A percentile compares a stretch with the other conserved stretches of the same genome.
phyloP scores from a whole-genome alignment of 64 coral and sea anemone species.

The Actinia equina region DNA sequence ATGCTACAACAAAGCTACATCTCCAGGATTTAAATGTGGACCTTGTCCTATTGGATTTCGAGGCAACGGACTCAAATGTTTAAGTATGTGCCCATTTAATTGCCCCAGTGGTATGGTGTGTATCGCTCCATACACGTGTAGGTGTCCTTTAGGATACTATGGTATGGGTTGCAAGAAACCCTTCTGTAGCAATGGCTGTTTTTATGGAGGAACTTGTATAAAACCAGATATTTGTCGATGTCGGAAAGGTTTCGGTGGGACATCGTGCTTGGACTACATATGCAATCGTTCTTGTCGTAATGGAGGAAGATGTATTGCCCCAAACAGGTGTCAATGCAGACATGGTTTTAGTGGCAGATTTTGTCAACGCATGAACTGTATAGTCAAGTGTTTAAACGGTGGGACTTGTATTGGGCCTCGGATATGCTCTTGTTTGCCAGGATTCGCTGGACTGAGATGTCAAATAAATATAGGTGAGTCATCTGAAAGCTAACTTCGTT shows the following conservation, averaged over 20 bases:
- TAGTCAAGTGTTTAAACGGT: constrained; percentile 67
- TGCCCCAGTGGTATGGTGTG: constrained; percentile 82
- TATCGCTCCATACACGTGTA: constrained; percentile 45
- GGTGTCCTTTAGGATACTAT: constrained; percentile 69
- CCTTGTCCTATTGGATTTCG: constrained; percentile 69
- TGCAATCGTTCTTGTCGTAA: constrained; percentile 66
- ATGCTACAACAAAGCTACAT: constrained; percentile 41
- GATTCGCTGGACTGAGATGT: constrained; percentile 60
- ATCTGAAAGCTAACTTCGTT: background rate
- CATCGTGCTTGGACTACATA: constrained; percentile 51
- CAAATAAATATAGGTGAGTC: constrained; percentile 46
- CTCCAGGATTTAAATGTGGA: constrained; percentile 71
- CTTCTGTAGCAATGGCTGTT: constrained; percentile 63
- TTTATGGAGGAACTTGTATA: constrained; percentile 74
- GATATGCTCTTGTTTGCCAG: constrained; percentile 54
- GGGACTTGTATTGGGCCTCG: constrained; percentile 68
- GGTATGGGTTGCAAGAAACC: constrained; percentile 64
- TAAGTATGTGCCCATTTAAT: constrained; percentile 51
- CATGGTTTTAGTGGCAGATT: constrained; percentile 53
- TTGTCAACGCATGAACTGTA: constrained; percentile 64
- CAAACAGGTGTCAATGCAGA: constrained; percentile 62
- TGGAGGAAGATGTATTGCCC: constrained; percentile 63
- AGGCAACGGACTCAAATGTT: constrained; percentile 72
- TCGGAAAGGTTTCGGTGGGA: constrained; percentile 55
- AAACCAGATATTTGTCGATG: constrained; percentile 71